These are phyloP conservation scores for Rhinella marina DNA, from an alignment of 2,797 vertebrate species.

Conservation along the genomic window DNA sequence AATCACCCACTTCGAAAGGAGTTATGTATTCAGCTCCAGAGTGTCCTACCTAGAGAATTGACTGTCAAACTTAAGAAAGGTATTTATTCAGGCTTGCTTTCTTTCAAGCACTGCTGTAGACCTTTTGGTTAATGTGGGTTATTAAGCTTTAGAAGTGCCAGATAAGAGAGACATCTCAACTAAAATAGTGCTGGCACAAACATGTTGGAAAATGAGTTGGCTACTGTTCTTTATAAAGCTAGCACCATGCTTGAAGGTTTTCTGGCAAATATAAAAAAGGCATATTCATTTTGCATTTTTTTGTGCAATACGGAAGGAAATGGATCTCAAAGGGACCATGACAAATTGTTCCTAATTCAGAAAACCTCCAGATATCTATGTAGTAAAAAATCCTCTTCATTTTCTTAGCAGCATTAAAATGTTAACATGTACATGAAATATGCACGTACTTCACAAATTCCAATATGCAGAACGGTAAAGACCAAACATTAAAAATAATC, in stretches of 20 bases:
- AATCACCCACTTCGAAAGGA: slow-evolving; percentile 38
- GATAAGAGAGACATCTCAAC: slow-evolving; percentile 20
- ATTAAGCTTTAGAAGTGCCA: slow-evolving; percentile 6
- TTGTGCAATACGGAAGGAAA: neutral
- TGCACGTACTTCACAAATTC: neutral
- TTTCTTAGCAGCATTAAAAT: neutral
- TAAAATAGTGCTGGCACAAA: neutral
- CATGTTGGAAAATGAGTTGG: neutral
- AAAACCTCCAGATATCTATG: neutral
- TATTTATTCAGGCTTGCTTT: slow-evolving; percentile 26
- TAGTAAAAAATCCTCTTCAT: neutral
- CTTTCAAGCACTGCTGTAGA: slow-evolving; percentile 1
- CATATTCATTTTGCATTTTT: neutral
- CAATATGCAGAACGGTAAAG: neutral
- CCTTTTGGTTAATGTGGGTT: slow-evolving; percentile 14
- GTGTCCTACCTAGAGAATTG: slow-evolving; percentile 35
- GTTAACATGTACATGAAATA: neutral
- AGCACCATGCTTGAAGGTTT: too few species aligned
- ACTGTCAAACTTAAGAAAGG: slow-evolving; percentile 16
- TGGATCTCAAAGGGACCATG: neutral
- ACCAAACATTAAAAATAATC: neutral
- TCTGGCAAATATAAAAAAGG: neutral
- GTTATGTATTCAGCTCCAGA: slow-evolving; percentile 45
- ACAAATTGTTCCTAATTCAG: neutral
- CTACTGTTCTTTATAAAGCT: neutral